These are phyloP conservation scores for Chaetodon auriga DNA, from an alignment of 2,113 vertebrate genomes.

Conservation along the genomic window DNA sequence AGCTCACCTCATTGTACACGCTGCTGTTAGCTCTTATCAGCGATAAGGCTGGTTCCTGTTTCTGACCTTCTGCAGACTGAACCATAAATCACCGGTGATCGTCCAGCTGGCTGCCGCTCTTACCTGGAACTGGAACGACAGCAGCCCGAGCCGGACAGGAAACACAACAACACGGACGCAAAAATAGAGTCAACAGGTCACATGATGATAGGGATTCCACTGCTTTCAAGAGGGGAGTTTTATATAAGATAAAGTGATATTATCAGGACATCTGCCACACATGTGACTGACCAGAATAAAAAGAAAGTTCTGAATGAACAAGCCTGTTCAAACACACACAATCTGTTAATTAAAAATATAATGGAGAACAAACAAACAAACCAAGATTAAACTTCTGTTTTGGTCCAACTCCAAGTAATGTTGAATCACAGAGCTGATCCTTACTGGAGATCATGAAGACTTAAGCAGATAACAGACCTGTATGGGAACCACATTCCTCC, in stretches of 20 bases:
- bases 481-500: slow-evolving; percentile 56
- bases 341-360: background rate
- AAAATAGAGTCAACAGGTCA: slow-evolving; percentile 20
- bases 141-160: background rate
- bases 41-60: slow-evolving; percentile 22
- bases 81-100: slow-evolving; percentile 1
- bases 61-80: slow-evolving; percentile 15
- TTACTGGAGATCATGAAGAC: background rate
- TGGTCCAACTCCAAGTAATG: background rate
- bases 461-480: slow-evolving; percentile 42
- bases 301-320: slow-evolving; percentile 8
- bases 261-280: slow-evolving; percentile 22
- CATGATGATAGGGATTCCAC: slow-evolving; percentile 22
- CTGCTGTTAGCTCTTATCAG: slow-evolving; percentile 40
- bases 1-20: background rate
- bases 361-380: slow-evolving; percentile 2
- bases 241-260: background rate
- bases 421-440: background rate
- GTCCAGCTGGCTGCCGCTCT: background rate
- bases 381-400: background rate
- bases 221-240: slow-evolving; percentile 22
- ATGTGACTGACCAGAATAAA: slow-evolving; percentile 19
- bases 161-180: background rate
- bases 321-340: slow-evolving; percentile 5
- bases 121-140: slow-evolving; percentile 12